Conservation (phyloP, 2,888 invertebrate species). For the Ectropis crepuscularia region DNA sequence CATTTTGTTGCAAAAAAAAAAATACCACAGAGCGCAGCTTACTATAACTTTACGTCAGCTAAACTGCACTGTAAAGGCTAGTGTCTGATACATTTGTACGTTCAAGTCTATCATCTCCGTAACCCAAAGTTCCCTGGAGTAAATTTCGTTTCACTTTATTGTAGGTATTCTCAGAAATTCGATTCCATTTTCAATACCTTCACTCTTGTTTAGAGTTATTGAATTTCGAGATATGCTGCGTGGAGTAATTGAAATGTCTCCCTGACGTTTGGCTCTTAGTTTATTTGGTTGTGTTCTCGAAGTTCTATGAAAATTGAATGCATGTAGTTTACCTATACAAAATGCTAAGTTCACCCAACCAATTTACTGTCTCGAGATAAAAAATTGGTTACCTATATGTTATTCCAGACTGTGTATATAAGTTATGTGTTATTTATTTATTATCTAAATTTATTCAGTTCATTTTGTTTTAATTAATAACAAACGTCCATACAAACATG, state of each 20-base stretch:
- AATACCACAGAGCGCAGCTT: no score
- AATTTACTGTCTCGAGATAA: no score
- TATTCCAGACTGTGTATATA: no score
- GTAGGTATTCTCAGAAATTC: conserved; percentile 9
- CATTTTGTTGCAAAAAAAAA: no score
- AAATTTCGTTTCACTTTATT: conserved; percentile 1
- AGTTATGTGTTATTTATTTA: no score
- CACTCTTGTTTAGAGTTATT: conserved; percentile 16
- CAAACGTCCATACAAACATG: no score
- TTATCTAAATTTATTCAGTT: no score
- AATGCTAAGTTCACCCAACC: no score
- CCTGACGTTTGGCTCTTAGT: conserved; percentile 21
- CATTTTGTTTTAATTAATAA: no score
- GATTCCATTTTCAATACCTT: conserved; percentile 8
- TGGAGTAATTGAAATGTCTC: conserved; percentile 22
- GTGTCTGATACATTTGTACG: not conserved
- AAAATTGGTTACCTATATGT: no score
- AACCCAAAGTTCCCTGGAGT: not conserved
- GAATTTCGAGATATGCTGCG: conserved; percentile 14
- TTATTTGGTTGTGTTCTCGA: not conserved
- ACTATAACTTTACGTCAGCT: no score
- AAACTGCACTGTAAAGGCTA: no score
- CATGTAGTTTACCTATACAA: not conserved
- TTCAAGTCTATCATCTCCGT: not conserved
- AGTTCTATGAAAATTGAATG: conserved; percentile 2